phyloP scores from a whole-genome alignment of 2,888 invertebrate species.

The Zygogramma bicolorata region DNA sequence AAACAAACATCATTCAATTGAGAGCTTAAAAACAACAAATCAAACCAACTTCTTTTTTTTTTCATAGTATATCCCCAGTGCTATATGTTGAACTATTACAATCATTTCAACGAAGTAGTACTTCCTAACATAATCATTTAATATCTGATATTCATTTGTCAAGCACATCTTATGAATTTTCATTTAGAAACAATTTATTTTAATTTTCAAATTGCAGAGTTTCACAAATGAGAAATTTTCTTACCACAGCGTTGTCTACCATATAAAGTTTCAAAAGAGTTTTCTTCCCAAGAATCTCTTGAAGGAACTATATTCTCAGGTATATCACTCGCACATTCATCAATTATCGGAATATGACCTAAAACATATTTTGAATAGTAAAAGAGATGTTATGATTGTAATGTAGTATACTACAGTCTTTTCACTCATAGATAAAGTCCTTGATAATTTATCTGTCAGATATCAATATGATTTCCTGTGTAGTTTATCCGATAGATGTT shows the following conservation, averaged over 20 bases:
- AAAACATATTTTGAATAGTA: not conserved
- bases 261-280: not conserved
- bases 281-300: slow-evolving; percentile 9
- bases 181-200: not conserved
- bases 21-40: no score
- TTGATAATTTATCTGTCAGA: no score
- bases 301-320: not conserved
- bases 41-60: no score
- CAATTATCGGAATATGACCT: not conserved
- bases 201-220: not conserved
- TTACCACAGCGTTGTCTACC: slow-evolving; percentile 12
- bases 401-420: not conserved
- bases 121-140: no score
- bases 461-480: no score
- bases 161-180: not conserved
- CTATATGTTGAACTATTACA: no score
- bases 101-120: no score
- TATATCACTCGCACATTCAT: not conserved
- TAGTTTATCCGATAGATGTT: no score
- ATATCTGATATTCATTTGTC: no score
- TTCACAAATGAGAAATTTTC: not conserved
- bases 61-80: no score
- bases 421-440: no score
- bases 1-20: no score
- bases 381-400: not conserved